Conservation (phyloP, 30 jellyfish, hydroid and myxozoan species). For the Aurelia aurita complex sp. Pacific region DNA sequence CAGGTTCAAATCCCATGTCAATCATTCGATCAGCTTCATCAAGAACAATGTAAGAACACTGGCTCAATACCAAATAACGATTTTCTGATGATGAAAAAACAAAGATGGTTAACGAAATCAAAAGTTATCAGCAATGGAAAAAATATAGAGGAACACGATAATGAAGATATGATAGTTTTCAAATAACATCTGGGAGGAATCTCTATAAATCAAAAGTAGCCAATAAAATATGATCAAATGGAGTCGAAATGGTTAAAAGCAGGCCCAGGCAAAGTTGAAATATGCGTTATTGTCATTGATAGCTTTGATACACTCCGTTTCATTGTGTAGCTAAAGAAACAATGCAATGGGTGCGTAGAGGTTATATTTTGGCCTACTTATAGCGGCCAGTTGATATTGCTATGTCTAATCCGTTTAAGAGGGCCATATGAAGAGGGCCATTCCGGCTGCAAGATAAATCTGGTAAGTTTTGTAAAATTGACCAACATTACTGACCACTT, state of each 20-base stretch:
- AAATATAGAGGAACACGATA: neutral
- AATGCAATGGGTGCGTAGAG: neutral
- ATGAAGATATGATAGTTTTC: too few relatives aligned
- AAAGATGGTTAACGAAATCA: neutral
- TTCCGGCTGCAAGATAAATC: too few relatives aligned
- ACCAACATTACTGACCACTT: neutral
- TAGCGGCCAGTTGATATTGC: neutral
- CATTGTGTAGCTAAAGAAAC: too few relatives aligned
- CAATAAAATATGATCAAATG: neutral
- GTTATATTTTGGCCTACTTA: neutral
- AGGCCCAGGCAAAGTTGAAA: too few relatives aligned
- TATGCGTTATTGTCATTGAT: too few relatives aligned
- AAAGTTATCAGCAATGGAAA: neutral
- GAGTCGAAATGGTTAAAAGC: too few relatives aligned
- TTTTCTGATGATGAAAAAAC: conserved; percentile 54
- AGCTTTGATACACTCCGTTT: too few relatives aligned
- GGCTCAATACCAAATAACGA: conserved; percentile 91
- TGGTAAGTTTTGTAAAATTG: neutral
- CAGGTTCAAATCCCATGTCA: conserved; percentile 99
- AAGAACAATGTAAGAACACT: conserved; percentile 96
- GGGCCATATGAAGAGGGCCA: neutral
- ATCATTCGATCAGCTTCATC: conserved; percentile 99
- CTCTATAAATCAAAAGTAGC: too few relatives aligned
- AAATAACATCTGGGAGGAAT: too few relatives aligned
- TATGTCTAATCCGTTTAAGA: neutral